phyloP scores from a whole-genome alignment of 1,140 invertebrate species.

The Drosophila azteca region DNA sequence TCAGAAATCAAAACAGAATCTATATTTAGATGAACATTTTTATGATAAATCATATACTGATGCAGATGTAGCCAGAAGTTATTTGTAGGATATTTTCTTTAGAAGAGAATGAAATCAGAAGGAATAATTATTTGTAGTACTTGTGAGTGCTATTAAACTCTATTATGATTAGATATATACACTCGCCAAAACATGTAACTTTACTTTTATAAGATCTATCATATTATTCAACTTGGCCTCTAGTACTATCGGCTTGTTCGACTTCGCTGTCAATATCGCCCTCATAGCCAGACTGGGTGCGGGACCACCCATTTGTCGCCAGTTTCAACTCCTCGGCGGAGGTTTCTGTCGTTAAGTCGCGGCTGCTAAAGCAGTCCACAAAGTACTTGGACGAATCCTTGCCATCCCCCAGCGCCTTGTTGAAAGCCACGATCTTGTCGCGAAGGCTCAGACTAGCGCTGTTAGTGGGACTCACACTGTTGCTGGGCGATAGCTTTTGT shows the following conservation, averaged over 20 bases:
- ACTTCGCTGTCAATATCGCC: conserved; percentile 60
- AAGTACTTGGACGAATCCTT: conserved; percentile 41
- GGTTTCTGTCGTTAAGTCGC: not conserved
- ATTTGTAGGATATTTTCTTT: too few species aligned
- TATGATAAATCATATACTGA: too few species aligned
- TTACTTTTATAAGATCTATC: too few species aligned
- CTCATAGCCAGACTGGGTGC: conserved; percentile 55
- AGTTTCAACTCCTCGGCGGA: not conserved
- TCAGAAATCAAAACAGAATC: too few species aligned
- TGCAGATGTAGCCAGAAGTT: too few species aligned
- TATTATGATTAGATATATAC: not conserved
- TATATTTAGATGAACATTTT: too few species aligned
- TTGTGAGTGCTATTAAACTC: not conserved
- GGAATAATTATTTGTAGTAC: too few species aligned
- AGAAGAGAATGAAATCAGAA: not conserved
- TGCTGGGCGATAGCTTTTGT: conserved; percentile 5
- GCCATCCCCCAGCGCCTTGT: conserved; percentile 35
- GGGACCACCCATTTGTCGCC: not conserved
- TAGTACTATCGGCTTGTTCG: conserved; percentile 6
- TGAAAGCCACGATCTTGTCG: conserved; percentile 61
- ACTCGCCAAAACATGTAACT: not conserved
- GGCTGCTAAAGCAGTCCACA: conserved; percentile 46
- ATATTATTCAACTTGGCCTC: not conserved
- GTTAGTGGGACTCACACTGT: not conserved
- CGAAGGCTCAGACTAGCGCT: conserved; percentile 43